Evolutionary conservation across 2,113 vertebrate species (phyloP).

Genomic region (Callospermophilus lateralis): DNA sequence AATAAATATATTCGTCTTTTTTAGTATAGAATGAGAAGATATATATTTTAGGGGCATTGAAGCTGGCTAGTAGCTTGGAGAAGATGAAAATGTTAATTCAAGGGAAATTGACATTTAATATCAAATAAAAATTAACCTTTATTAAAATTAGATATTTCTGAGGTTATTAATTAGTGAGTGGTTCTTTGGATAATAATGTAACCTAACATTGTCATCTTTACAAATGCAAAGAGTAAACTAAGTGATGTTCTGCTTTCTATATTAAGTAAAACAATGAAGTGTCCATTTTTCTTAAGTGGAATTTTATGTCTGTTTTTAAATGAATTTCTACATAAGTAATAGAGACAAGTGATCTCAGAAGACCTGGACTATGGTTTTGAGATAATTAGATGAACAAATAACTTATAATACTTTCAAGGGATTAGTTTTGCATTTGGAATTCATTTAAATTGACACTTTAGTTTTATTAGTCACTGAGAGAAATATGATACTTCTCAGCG

Average conservation of each 20-base stretch:
- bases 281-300: background rate
- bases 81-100: constrained; percentile 26
- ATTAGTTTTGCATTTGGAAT: constrained; percentile 3
- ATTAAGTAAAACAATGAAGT: constrained; percentile 19
- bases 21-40: background rate
- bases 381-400: background rate
- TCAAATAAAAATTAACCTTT: constrained; percentile 13
- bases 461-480: background rate
- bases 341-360: background rate
- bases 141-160: constrained; percentile 28
- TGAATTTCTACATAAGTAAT: background rate
- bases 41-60: background rate
- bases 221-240: background rate
- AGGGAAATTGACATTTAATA: constrained; percentile 1
- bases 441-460: background rate
- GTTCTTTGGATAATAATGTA: constrained; percentile 13
- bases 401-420: background rate
- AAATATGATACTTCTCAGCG: background rate
- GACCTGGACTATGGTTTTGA: background rate
- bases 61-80: background rate
- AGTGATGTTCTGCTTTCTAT: background rate
- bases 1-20: background rate
- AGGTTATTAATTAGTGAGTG: constrained; percentile 39
- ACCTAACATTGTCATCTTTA: constrained; percentile 39
- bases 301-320: background rate